phyloP scores from a whole-genome alignment of 2,888 invertebrate species.

The Zootermopsis nevadensis region DNA sequence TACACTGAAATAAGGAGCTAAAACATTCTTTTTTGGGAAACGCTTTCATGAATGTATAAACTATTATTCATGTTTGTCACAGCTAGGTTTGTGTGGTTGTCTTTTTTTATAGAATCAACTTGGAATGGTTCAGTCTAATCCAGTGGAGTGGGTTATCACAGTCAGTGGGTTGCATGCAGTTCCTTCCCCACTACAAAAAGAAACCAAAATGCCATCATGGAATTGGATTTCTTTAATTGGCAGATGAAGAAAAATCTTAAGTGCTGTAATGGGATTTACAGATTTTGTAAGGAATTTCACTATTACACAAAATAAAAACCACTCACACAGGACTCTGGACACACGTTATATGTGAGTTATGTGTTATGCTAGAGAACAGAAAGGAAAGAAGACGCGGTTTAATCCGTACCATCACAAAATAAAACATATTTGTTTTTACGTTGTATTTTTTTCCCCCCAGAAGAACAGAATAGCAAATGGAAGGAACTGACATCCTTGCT shows the following conservation, averaged over 20 bases:
- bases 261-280: not conserved
- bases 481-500: not conserved
- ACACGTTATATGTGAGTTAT: not conserved
- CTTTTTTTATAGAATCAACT: slow-evolving; percentile 21
- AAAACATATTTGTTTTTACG: not conserved
- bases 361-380: not conserved
- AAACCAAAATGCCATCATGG: not conserved
- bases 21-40: not conserved
- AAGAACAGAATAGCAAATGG: not conserved
- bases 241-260: not conserved
- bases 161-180: not conserved
- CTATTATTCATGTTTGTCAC: not conserved
- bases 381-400: not conserved
- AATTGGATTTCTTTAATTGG: not conserved
- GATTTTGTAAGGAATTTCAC: not conserved
- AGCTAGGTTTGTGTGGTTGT: slow-evolving; percentile 29
- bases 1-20: not conserved
- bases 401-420: not conserved
- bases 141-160: slow-evolving; percentile 23
- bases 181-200: not conserved
- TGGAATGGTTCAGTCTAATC: slow-evolving; percentile 16
- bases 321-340: not conserved
- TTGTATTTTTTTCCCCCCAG: not conserved
- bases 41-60: not conserved
- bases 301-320: not conserved